phyloP scores from a whole-genome alignment of 1,140 invertebrate genomes.

The Brachionus plicatilis region DNA sequence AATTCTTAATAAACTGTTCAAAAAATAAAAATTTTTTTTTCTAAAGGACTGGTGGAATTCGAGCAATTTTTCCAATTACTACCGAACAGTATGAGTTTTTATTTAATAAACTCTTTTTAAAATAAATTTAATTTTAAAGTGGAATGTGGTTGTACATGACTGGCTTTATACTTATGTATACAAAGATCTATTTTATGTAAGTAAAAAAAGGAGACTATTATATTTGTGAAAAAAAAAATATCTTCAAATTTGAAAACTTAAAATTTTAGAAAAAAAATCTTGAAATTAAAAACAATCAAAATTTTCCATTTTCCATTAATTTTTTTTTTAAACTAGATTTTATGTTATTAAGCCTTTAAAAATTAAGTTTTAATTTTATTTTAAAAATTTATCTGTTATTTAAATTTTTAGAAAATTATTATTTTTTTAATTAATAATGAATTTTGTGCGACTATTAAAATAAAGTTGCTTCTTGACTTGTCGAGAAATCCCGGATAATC shows the following conservation, averaged over 20 bases:
- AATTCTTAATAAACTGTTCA: background rate
- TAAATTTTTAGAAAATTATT: too few species aligned
- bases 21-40: background rate
- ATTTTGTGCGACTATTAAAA: too few species aligned
- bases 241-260: background rate
- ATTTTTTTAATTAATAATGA: too few species aligned
- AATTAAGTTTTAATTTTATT: too few species aligned
- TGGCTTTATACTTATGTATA: conserved; percentile 90
- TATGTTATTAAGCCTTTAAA: too few species aligned
- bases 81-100: conserved; percentile 52
- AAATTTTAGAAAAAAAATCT: background rate
- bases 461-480: too few species aligned
- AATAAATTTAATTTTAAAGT: conserved; percentile 61
- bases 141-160: conserved; percentile 88
- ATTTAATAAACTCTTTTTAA: background rate
- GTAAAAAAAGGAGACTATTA: conserved; percentile 41
- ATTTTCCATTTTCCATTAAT: too few species aligned
- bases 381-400: too few species aligned
- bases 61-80: conserved; percentile 71
- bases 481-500: background rate
- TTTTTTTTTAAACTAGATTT: too few species aligned
- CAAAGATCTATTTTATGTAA: conserved; percentile 68
- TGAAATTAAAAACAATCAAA: too few species aligned
- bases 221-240: too few species aligned
- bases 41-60: conserved; percentile 89